Base-by-base conservation (phyloP, 2,113 vertebrate species). In the Anas platyrhynchos region DNA sequence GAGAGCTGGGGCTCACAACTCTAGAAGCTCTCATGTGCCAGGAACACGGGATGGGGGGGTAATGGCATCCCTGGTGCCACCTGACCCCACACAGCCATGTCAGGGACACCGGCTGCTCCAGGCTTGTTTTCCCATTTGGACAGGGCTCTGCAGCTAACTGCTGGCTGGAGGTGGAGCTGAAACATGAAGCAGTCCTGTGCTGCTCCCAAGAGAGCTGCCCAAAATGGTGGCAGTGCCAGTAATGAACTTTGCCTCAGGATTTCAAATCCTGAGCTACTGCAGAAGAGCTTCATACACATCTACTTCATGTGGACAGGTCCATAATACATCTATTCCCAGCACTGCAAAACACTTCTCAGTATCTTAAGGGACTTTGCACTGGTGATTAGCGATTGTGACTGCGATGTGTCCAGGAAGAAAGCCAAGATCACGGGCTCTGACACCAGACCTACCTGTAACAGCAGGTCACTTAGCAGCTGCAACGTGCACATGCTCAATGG, bases 91-190 rank as follows among this genome's bases (percentile, higher is more conserved):
- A 25, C 54, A 86, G 83, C 79, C 38, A 41, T 0, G 44, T 36
- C 58, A 77, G 1, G 25, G 76, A 83, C n/a, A 14, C 59, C 48
- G 50, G 85, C 90, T 63, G 7, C 52, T 78, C 79, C 52, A n/a
- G 1, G 16, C 67, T 54, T 27, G 13, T 10, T 76, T 26, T 74
- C 16, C 52, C 29, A 4, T 54, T 55, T 58, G 36, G 46, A 23
- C n/a, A 46, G 36, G 63, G 6, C 32, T 85, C 89, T 59, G 58
- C 36, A 93, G 59, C 21, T 5, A 8, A 16, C 55, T 93, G 76
- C 52, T 84, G 44, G 20, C 85, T 91, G 85, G 55, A 89, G 55
- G 29, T 32, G 74, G 34, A 77, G 68, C 68, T 88, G 91, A 55
- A 88, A 68, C 1, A 1, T 2, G 78, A 79, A 48, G 59, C 54